phyloP scores from a whole-genome alignment of 2,797 vertebrate species.

The Pseudochirops corinnae region DNA sequence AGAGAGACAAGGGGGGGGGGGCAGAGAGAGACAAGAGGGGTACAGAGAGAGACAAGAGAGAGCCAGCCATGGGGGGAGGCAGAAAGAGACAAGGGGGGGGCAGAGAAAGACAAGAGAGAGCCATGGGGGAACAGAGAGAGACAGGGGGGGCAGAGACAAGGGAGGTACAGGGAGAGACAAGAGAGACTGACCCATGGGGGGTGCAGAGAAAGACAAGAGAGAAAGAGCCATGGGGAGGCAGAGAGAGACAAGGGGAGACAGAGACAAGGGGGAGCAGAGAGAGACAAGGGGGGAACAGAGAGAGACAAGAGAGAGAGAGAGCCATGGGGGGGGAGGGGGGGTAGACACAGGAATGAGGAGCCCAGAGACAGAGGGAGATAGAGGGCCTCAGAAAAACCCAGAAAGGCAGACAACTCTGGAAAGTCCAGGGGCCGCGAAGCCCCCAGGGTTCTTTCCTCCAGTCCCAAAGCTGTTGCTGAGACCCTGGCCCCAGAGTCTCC shows the following conservation, averaged over 20 bases:
- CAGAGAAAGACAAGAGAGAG: too few relatives aligned
- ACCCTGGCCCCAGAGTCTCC: neutral
- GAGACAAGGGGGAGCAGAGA: neutral
- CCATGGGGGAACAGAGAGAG: too few relatives aligned
- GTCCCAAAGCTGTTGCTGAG: neutral
- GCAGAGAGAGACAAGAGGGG: neutral
- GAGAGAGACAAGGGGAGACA: neutral
- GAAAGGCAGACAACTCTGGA: neutral
- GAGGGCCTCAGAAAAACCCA: too few relatives aligned
- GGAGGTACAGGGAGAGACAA: too few relatives aligned
- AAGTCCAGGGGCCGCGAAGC: too few relatives aligned
- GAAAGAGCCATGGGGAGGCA: neutral
- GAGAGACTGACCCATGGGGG: accelerated
- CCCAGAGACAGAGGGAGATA: too few relatives aligned
- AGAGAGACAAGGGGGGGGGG: neutral
- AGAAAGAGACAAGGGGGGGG: too few relatives aligned
- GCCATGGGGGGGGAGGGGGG: too few relatives aligned
- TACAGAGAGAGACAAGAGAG: neutral
- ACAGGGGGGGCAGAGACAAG: neutral
- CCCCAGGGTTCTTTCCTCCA: neutral
- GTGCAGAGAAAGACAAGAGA: too few relatives aligned
- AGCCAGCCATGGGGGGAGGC: too few relatives aligned
- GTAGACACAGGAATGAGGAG: neutral
- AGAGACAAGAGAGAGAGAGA: neutral
- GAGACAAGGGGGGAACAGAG: neutral